Base-by-base conservation (phyloP, 2,113 vertebrate species). In the Thinocorus orbignyianus region DNA sequence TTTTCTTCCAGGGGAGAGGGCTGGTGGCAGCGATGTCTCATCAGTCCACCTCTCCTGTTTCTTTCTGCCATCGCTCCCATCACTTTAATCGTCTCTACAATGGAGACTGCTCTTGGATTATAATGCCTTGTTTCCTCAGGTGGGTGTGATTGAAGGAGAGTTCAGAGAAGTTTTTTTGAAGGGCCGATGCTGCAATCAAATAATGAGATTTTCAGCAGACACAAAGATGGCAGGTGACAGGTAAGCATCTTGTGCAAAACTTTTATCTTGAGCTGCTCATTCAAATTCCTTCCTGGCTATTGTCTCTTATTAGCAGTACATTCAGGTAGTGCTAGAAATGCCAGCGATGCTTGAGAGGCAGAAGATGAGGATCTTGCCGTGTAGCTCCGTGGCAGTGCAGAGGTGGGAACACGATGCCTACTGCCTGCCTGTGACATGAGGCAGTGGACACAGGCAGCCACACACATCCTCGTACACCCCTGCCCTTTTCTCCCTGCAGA, bases 61-160 rank as follows among this genome's bases (percentile, higher is more conserved):
- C 48, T 22, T 62, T 73, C 55, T 42, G 37, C 54, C 7, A 7
- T 15, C 0, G 1, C 25, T 79, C 30, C 74, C 64, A 5, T 69
- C 1, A 0, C 57, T 60, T 39, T 39, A 16, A 41, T 72, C 61
- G 39, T 48, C 26, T 37, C 17, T 2, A 1, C 1, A 0, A 1
- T 7, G 44, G 35, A 15, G 10, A 0, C 35, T 15, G 25, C 76
- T 60, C 64, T 41, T 23, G 1, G 1, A 23, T 39, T 15, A 3
- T 22, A 48, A 30, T 0, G 0, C 30, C 58, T 35, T 22, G 7
- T 30, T 85, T 49, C 51, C 9, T 5, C 65, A 22, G 90, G 23
- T 58, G 41, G 6, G 3, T 51, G 82, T 7, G 17, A 33, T 4
- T 62, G 46, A 20, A 28, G 49, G 17, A 19, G 44, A 17, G 55